phyloP scores from a whole-genome alignment of 2,113 vertebrate genomes.

The Gymnobelideus leadbeateri region DNA sequence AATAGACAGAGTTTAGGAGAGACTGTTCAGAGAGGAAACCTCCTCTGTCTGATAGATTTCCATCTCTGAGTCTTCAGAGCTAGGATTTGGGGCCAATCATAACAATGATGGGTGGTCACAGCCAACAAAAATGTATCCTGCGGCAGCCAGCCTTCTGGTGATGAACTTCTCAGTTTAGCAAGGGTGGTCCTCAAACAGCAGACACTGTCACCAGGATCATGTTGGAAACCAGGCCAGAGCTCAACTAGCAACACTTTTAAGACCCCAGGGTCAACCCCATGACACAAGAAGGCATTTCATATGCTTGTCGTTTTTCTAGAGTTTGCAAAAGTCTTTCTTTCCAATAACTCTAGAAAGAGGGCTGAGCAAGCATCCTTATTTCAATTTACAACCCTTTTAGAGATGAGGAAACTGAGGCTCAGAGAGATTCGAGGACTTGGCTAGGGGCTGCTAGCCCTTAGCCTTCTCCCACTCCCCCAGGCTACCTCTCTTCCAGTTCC shows the following conservation, averaged over 20 bases:
- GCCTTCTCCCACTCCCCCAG: background rate
- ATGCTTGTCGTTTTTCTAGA: background rate
- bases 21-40: background rate
- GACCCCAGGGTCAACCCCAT: background rate
- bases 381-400: background rate
- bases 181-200: background rate
- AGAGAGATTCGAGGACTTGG: background rate
- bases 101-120: background rate
- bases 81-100: background rate
- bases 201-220: background rate
- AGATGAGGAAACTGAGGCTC: constrained; percentile 9
- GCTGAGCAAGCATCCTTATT: background rate
- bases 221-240: background rate
- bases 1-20: background rate
- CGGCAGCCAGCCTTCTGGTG: background rate
- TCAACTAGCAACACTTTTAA: background rate
- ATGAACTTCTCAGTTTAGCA: constrained; percentile 11
- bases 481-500: background rate
- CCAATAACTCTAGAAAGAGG: background rate
- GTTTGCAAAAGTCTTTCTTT: background rate
- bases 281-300: background rate
- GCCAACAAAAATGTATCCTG: background rate
- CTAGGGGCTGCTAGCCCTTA: background rate
- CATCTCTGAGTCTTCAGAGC: background rate
- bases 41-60: background rate